A percentile compares a stretch with the other conserved stretches of the same genome.
Evolutionary conservation across 2,888 invertebrate genomes (phyloP).

Genomic region (Zele albiditarsus): DNA sequence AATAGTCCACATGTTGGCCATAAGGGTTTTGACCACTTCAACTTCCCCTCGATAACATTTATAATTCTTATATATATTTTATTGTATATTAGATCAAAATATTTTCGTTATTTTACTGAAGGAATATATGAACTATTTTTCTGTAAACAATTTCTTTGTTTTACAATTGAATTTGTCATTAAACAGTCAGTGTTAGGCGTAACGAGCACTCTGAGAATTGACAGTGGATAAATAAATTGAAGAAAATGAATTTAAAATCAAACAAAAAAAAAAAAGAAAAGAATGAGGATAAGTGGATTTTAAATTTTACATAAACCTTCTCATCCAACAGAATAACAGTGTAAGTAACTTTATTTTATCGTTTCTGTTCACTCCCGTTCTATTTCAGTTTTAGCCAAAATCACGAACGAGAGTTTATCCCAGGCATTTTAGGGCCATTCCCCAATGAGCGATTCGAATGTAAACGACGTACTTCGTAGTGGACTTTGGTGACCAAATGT

Average conservation of each 20-base stretch:
- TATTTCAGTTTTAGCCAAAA: slow-evolving; percentile 3
- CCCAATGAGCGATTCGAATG: slow-evolving; percentile 66
- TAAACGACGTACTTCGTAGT: slow-evolving; percentile 67
- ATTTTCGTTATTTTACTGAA: too few relatives aligned
- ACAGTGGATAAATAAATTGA: background rate
- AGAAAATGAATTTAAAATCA: background rate
- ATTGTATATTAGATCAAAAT: too few relatives aligned
- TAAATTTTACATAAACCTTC: background rate
- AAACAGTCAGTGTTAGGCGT: too few relatives aligned
- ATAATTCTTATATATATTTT: too few relatives aligned
- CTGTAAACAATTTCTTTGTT: too few relatives aligned
- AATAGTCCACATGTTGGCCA: background rate
- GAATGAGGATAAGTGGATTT: background rate
- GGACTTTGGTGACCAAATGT: slow-evolving; percentile 64
- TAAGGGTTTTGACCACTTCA: too few relatives aligned
- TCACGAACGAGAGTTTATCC: slow-evolving; percentile 14
- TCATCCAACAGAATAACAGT: background rate
- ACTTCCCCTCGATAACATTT: too few relatives aligned
- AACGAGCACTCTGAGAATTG: too few relatives aligned
- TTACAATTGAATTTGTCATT: too few relatives aligned
- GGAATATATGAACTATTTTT: too few relatives aligned
- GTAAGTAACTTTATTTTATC: slow-evolving; percentile 1
- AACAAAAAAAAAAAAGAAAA: too few relatives aligned
- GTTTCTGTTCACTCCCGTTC: background rate
- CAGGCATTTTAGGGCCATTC: background rate